Conservation (phyloP, 2,888 invertebrate genomes). For the Aporophyla lueneburgensis region DNA sequence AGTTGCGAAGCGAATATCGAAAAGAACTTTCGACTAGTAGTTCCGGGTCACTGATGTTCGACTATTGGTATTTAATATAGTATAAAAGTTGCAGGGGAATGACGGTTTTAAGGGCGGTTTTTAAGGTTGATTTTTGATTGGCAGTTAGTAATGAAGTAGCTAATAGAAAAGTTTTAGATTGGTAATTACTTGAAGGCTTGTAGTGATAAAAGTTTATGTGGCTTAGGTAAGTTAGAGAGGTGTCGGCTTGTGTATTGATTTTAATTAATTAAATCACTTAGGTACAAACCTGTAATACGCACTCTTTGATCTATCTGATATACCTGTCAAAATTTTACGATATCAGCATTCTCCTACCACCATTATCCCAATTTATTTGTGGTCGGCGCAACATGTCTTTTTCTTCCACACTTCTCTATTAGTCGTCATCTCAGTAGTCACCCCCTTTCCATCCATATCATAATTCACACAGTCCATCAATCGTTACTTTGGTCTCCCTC, state of each 20-base stretch:
- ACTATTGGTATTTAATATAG: conserved; percentile 52
- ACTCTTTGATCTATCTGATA: neutral
- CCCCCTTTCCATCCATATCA: too few species aligned
- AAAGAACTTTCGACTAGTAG: conserved; percentile 65
- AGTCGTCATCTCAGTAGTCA: too few species aligned
- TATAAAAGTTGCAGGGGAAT: conserved; percentile 8
- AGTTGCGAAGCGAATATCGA: conserved; percentile 77
- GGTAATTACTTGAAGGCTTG: conserved; percentile 32
- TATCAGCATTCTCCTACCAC: too few species aligned
- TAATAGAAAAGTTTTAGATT: conserved; percentile 41
- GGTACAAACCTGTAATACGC: neutral
- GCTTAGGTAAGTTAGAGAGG: neutral
- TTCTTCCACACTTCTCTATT: too few species aligned
- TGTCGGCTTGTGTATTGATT: neutral
- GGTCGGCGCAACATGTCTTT: too few species aligned
- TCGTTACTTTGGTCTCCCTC: too few species aligned
- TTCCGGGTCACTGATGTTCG: conserved; percentile 65
- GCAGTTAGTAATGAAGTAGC: neutral
- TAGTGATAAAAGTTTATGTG: conserved; percentile 15
- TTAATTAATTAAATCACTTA: neutral
- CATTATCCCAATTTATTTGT: too few species aligned
- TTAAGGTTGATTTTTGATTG: conserved; percentile 38
- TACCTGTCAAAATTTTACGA: too few species aligned
- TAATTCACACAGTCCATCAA: too few species aligned
- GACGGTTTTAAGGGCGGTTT: conserved; percentile 10